Evolutionary conservation across 1,140 invertebrate species (phyloP).

Genomic region (Calephelis nemesis): DNA sequence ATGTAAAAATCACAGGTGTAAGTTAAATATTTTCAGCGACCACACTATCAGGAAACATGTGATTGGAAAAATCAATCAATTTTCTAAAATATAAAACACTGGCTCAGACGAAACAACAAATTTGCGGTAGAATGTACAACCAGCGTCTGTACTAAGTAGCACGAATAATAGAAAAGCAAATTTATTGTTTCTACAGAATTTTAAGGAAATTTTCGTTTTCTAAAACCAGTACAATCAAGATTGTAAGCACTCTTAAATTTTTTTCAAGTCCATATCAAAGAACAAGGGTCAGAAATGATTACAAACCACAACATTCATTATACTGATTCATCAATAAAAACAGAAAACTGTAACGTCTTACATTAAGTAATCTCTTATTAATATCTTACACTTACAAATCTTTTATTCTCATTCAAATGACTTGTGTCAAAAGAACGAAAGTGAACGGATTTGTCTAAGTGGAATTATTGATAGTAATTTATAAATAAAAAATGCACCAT

Average conservation of each 20-base stretch:
- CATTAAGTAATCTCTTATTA: no score
- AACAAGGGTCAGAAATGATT: no score
- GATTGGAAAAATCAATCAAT: constrained; percentile 3
- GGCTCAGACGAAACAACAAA: constrained; percentile 1
- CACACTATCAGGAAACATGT: background rate
- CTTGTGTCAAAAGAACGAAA: no score
- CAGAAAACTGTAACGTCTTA: constrained; percentile 5
- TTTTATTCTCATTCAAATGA: no score
- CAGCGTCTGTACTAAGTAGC: background rate
- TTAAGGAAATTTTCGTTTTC: background rate
- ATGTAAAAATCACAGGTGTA: background rate
- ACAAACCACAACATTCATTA: no score
- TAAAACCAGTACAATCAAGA: no score
- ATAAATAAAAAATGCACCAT: constrained; percentile 13
- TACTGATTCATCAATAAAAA: background rate
- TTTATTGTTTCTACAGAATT: constrained; percentile 2
- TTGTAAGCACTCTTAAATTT: no score
- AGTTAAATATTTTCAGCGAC: background rate
- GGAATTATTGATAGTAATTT: no score
- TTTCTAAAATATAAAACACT: constrained; percentile 8
- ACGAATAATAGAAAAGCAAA: background rate
- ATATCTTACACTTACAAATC: no score
- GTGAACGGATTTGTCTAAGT: no score
- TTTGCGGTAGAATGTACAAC: background rate
- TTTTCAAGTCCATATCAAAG: no score